Percentiles rank a stretch among this genome's conserved stretches.
Conservation (phyloP, 2,113 vertebrate genomes). For the Corynorhinus townsendii region DNA sequence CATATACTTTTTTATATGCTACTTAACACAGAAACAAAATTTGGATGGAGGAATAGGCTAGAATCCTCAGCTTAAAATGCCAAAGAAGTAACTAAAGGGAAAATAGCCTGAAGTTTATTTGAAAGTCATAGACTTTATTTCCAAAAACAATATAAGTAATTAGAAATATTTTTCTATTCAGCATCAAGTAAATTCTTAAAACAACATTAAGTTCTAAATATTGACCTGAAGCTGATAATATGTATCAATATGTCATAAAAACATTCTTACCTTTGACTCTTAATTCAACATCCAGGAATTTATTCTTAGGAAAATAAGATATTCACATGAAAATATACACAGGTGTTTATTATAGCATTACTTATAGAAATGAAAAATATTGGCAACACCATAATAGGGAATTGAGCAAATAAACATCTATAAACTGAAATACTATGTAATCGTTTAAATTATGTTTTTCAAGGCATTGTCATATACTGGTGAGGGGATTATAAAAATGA, state of each 20-base stretch:
- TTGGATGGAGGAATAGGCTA: not conserved
- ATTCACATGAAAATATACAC: not conserved
- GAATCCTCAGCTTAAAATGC: not conserved
- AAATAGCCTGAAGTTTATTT: not conserved
- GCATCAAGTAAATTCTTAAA: not conserved
- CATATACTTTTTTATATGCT: not conserved
- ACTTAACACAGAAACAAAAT: constrained; percentile 4
- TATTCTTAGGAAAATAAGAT: not conserved
- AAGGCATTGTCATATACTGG: not conserved
- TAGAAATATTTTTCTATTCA: not conserved
- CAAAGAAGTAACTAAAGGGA: not conserved
- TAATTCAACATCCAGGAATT: constrained; percentile 7
- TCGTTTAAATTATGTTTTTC: constrained; percentile 23
- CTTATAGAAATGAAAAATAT: constrained; percentile 2
- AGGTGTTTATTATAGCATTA: not conserved
- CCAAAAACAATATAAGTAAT: not conserved
- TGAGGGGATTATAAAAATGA: not conserved
- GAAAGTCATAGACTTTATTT: not conserved
- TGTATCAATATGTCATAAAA: not conserved
- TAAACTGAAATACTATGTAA: not conserved
- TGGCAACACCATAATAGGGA: not conserved
- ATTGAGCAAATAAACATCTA: constrained; percentile 1
- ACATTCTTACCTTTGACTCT: not conserved
- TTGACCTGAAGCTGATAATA: not conserved
- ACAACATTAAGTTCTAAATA: not conserved